Conservation (phyloP, 2,113 vertebrate genomes). For the Pterophyllum scalare region DNA sequence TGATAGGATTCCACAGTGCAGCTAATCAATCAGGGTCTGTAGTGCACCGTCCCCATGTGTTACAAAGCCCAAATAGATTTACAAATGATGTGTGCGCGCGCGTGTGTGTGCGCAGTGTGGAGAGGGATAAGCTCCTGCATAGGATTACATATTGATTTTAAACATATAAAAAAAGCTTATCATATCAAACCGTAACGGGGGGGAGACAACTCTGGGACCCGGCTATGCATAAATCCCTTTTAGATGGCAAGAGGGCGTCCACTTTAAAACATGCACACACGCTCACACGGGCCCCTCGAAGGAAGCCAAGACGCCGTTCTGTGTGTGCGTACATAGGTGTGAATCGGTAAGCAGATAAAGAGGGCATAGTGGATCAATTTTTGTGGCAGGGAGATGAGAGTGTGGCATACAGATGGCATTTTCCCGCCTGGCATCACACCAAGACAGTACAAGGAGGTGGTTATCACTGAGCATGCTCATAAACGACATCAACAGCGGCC, state of each 20-base stretch:
- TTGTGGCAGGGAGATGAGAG: constrained; percentile 87
- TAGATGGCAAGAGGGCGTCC: constrained; percentile 88
- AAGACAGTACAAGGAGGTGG: constrained; percentile 38
- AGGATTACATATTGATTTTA: constrained; percentile 99
- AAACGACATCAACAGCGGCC: constrained; percentile 14
- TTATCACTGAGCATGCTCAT: constrained; percentile 55
- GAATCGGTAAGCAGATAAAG: constrained; percentile 80
- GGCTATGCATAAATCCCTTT: constrained; percentile 97
- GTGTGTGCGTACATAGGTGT: constrained; percentile 64
- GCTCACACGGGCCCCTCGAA: constrained; percentile 57
- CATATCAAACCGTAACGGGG: constrained; percentile 96
- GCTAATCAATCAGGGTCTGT: constrained; percentile 99
- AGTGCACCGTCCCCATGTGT: constrained; percentile 88
- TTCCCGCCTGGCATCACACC: constrained; percentile 69
- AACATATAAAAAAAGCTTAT: constrained; percentile 99
- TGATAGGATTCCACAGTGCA: constrained; percentile 96
- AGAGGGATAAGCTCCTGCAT: constrained; percentile 99
- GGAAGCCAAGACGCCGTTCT: constrained; percentile 41
- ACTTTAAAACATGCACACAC: constrained; percentile 85
- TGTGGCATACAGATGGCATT: constrained; percentile 81
- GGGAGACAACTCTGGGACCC: constrained; percentile 89
- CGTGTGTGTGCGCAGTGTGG: constrained; percentile 67
- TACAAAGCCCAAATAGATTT: constrained; percentile 99
- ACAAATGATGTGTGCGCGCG: constrained; percentile 91
- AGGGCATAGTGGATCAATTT: constrained; percentile 89